Conservation (phyloP, 2,888 invertebrate species). For the Aleiodes leptofemur region DNA sequence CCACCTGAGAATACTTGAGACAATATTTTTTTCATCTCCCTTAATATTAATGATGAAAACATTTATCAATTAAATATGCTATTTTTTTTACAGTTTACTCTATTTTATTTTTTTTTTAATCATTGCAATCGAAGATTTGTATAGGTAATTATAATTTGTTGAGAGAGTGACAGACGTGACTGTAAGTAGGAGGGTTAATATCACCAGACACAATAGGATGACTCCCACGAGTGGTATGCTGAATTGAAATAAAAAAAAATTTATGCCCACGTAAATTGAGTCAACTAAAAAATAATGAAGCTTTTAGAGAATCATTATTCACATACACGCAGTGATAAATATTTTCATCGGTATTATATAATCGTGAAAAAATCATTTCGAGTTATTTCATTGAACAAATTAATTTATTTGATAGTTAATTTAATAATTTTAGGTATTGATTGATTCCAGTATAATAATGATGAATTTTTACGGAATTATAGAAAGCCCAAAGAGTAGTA, state of each 20-base stretch:
- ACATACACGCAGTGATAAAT: conserved; percentile 51
- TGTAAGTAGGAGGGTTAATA: conserved; percentile 61
- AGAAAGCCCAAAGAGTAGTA: not conserved
- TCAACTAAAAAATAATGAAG: conserved; percentile 45
- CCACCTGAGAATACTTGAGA: not conserved
- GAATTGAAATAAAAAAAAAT: conserved; percentile 34
- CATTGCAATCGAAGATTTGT: conserved; percentile 56
- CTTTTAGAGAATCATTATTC: not conserved
- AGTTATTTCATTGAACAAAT: too few species aligned
- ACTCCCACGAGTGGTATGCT: conserved; percentile 55
- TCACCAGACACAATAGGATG: conserved; percentile 61
- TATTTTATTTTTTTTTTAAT: not conserved
- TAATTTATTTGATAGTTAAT: conserved; percentile 47
- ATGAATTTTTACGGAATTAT: not conserved
- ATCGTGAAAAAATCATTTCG: too few species aligned
- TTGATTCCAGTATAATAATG: not conserved
- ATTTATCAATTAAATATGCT: too few species aligned
- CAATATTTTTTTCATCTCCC: not conserved
- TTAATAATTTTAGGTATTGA: conserved; percentile 5
- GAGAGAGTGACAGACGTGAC: conserved; percentile 48
- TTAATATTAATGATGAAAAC: too few species aligned
- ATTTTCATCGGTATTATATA: conserved; percentile 54
- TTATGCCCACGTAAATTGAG: conserved; percentile 51
- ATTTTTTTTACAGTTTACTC: not conserved
- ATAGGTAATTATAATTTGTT: conserved; percentile 59